Evolutionary conservation across 2,113 vertebrate genomes (phyloP).

Genomic region (Corvus moneduloides): DNA sequence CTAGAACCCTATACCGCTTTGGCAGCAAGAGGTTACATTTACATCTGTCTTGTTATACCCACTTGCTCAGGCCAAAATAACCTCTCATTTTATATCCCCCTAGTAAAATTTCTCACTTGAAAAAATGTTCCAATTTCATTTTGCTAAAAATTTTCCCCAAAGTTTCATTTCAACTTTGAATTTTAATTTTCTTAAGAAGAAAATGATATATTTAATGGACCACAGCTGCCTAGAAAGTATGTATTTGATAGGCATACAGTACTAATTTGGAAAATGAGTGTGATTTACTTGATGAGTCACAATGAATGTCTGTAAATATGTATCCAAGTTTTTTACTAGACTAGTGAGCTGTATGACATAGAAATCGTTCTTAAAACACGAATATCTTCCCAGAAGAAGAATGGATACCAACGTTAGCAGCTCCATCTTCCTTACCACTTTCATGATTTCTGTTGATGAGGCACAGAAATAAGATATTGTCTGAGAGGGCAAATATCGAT

Average conservation of each 20-base stretch:
- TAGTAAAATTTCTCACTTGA: background rate
- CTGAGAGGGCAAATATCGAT: background rate
- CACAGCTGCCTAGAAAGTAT: constrained; percentile 49
- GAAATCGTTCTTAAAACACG: background rate
- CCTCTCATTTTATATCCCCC: background rate
- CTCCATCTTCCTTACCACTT: background rate
- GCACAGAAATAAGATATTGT: background rate
- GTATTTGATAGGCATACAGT: constrained; percentile 29
- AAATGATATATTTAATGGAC: constrained; percentile 55
- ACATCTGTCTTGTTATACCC: background rate
- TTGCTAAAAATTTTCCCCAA: background rate
- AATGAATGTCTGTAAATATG: constrained; percentile 45
- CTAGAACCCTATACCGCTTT: background rate
- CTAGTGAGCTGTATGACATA: background rate
- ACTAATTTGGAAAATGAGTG: constrained; percentile 62
- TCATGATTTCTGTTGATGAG: background rate
- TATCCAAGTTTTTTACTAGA: background rate
- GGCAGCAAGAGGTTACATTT: background rate
- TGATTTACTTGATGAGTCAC: constrained; percentile 66
- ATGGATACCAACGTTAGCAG: background rate
- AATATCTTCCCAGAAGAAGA: background rate
- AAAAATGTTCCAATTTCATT: background rate
- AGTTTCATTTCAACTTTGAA: constrained; percentile 41
- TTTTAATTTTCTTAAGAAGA: constrained; percentile 62
- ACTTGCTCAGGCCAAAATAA: background rate